These are phyloP conservation scores for Apoderus coryli DNA, from an alignment of 2,888 invertebrate species.

Conservation along the genomic window DNA sequence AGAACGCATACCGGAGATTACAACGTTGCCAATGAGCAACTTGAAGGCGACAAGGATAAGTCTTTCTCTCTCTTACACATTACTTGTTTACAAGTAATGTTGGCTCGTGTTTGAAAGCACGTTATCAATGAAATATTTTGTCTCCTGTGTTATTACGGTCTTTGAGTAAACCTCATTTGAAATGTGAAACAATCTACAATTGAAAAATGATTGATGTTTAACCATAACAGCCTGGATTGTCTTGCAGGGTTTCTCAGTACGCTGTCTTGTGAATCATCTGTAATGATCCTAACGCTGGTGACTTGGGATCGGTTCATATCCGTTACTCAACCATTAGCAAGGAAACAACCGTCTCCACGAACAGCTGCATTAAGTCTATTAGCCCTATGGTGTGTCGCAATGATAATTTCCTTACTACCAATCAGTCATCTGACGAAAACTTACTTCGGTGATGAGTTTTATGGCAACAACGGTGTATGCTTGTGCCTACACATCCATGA, in stretches of 20 bases:
- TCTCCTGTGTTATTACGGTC: neutral
- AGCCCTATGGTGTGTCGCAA: slow-evolving; percentile 37
- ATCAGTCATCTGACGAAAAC: slow-evolving; percentile 29
- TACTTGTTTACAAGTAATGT: no score
- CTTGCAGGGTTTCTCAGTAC: slow-evolving; percentile 41
- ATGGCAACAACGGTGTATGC: slow-evolving; percentile 45
- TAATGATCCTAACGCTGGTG: slow-evolving; percentile 41
- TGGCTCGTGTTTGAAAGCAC: no score
- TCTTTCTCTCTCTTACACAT: no score
- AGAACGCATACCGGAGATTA: no score
- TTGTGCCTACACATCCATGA: slow-evolving; percentile 45
- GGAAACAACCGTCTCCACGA: slow-evolving; percentile 31
- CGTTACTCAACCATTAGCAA: slow-evolving; percentile 39
- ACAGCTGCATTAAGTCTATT: slow-evolving; percentile 36
- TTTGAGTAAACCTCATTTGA: no score
- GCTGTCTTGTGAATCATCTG: slow-evolving; percentile 45
- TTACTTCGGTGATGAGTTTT: slow-evolving; percentile 42
- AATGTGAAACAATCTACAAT: no score
- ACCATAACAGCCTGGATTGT: no score
- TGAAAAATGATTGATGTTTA: no score
- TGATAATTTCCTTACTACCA: slow-evolving; percentile 35
- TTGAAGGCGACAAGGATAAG: no score
- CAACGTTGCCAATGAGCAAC: no score
- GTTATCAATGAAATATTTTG: no score
- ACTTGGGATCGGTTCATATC: slow-evolving; percentile 47